These are phyloP conservation scores for Drosophila paulistorum DNA, from an alignment of 1,140 invertebrate genomes.

Conservation along the genomic window DNA sequence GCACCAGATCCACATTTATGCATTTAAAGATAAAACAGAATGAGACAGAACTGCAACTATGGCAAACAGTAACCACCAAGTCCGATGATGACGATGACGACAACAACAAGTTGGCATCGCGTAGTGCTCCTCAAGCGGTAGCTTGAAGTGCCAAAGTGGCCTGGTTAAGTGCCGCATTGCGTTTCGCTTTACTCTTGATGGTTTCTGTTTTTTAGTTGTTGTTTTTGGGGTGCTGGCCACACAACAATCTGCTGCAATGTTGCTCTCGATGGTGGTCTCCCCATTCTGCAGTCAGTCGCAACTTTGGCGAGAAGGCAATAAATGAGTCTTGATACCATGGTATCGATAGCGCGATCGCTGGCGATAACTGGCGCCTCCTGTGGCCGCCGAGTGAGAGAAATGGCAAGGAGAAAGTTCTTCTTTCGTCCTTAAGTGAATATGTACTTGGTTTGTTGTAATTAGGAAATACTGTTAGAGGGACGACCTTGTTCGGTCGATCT, in stretches of 20 bases:
- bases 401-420: not conserved
- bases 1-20: constrained; percentile 78
- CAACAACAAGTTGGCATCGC: constrained; percentile 21
- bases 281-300: not conserved
- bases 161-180: constrained; percentile 76
- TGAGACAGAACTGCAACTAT: constrained; percentile 30
- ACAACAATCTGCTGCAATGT: constrained; percentile 25
- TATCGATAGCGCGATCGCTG: not conserved
- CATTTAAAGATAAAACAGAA: constrained; percentile 79
- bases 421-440: too few relatives aligned
- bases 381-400: not conserved
- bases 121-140: constrained; percentile 69
- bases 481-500: constrained; percentile 39
- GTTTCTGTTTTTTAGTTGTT: too few relatives aligned
- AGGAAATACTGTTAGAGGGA: constrained; percentile 40
- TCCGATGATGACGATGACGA: not conserved
- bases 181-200: constrained; percentile 35
- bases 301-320: constrained; percentile 23
- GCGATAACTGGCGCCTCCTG: constrained; percentile 45
- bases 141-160: constrained; percentile 37
- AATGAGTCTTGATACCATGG: constrained; percentile 29
- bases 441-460: not conserved
- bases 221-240: constrained; percentile 47
- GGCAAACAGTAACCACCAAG: constrained; percentile 4
- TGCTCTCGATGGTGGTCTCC: constrained; percentile 30